Percentiles rank a stretch among this genome's conserved stretches.
Evolutionary conservation across 1,140 invertebrate species (phyloP).

Genomic region (Stegodyphus mimosarum): DNA sequence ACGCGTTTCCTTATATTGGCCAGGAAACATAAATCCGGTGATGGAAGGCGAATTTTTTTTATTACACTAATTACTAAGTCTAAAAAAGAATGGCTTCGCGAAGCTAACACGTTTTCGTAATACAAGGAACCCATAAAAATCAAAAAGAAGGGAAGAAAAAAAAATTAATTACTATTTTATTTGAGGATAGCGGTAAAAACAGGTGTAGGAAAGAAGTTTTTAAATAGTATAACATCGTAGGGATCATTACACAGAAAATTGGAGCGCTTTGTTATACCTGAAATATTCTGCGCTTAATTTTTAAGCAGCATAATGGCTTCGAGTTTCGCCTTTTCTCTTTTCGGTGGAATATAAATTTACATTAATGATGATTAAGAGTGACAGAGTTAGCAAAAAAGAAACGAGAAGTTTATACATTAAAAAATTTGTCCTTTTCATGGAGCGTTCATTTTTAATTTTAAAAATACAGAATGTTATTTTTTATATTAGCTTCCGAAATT

Average conservation of each 20-base stretch:
- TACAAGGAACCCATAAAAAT: conserved; percentile 29
- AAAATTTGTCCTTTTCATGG: background rate
- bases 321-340: conserved; percentile 2
- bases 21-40: conserved; percentile 3
- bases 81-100: conserved; percentile 38
- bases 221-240: conserved; percentile 12
- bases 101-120: conserved; percentile 52
- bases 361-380: conserved; percentile 2
- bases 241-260: conserved; percentile 35
- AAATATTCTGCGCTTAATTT: conserved; percentile 23
- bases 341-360: background rate
- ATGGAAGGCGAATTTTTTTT: conserved; percentile 24
- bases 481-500: too few relatives aligned
- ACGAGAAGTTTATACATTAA: background rate
- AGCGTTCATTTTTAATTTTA: too few relatives aligned
- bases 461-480: too few relatives aligned
- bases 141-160: conserved; percentile 20
- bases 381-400: background rate
- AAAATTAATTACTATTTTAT: conserved; percentile 59
- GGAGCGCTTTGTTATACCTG: conserved; percentile 36
- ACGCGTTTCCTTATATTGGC: too few relatives aligned
- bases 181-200: conserved; percentile 20
- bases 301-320: conserved; percentile 20
- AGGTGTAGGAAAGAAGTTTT: conserved; percentile 42
- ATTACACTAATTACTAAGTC: conserved; percentile 50